phyloP scores from a whole-genome alignment of 2,888 invertebrate species.

The Noctua janthina region DNA sequence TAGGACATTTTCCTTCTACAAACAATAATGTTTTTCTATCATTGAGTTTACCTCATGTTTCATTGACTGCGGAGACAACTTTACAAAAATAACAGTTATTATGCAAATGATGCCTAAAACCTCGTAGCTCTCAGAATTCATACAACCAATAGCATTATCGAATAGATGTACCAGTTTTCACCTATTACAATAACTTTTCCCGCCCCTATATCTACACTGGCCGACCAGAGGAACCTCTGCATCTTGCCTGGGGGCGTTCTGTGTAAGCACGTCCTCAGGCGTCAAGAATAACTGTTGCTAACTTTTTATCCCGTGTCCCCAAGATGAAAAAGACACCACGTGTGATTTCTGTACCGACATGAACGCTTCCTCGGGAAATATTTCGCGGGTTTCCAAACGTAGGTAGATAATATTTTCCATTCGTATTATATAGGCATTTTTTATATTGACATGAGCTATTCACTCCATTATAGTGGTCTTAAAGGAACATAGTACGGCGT shows the following conservation, averaged over 20 bases:
- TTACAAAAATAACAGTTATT: background rate
- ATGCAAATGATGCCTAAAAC: no score
- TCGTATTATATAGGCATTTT: background rate
- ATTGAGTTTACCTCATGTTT: background rate
- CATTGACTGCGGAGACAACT: background rate
- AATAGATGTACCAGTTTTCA: background rate
- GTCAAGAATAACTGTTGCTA: no score
- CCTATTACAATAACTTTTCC: background rate
- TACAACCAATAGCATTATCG: background rate
- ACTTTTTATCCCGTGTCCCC: background rate
- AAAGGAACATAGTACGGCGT: background rate
- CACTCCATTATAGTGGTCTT: background rate
- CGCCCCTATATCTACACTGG: background rate
- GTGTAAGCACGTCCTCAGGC: no score
- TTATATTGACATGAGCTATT: background rate
- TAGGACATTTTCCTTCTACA: slow-evolving; percentile 17
- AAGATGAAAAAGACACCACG: background rate
- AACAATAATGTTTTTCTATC: background rate
- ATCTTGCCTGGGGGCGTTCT: background rate
- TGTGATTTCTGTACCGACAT: no score
- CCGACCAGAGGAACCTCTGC: background rate
- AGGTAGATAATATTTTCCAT: no score
- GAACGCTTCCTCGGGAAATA: no score
- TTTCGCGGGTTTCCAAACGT: background rate
- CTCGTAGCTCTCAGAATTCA: background rate